Conservation (phyloP, 2,888 invertebrate genomes). For the Tribolium freemani region DNA sequence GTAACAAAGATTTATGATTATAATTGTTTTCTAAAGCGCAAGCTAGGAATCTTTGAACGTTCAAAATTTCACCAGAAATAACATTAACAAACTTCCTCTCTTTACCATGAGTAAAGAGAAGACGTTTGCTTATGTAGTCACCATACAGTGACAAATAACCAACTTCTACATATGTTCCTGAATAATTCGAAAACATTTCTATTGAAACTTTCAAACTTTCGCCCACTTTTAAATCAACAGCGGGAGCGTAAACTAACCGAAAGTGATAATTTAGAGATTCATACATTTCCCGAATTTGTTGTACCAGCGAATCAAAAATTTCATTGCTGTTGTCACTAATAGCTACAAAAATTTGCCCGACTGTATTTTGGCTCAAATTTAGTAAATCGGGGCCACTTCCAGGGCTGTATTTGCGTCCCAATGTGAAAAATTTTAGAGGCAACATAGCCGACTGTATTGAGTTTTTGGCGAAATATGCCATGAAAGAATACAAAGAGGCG, state of each 20-base stretch:
- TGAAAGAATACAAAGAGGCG: slow-evolving; percentile 79
- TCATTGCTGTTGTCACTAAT: slow-evolving; percentile 67
- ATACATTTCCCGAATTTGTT: slow-evolving; percentile 73
- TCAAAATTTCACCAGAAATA: slow-evolving; percentile 80
- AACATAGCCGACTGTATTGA: slow-evolving; percentile 73
- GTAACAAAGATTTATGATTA: slow-evolving; percentile 42
- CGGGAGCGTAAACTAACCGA: slow-evolving; percentile 74
- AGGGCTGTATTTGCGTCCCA: slow-evolving; percentile 78
- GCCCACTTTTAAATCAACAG: slow-evolving; percentile 73
- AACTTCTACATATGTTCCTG: slow-evolving; percentile 78
- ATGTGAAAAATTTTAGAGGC: slow-evolving; percentile 79
- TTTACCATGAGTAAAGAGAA: slow-evolving; percentile 78
- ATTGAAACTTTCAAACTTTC: slow-evolving; percentile 80
- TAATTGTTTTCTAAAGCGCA: slow-evolving; percentile 79
- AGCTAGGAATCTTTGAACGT: slow-evolving; percentile 81
- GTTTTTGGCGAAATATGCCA: slow-evolving; percentile 81
- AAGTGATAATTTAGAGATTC: slow-evolving; percentile 78
- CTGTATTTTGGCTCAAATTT: slow-evolving; percentile 78
- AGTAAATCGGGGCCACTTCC: slow-evolving; percentile 70
- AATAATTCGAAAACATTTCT: slow-evolving; percentile 81
- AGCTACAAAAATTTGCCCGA: slow-evolving; percentile 77
- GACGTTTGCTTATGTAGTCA: slow-evolving; percentile 83
- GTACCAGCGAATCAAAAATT: slow-evolving; percentile 72
- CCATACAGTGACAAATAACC: slow-evolving; percentile 81
- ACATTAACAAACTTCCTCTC: slow-evolving; percentile 76